Evolutionary conservation across 2,797 vertebrate genomes (phyloP), one percentile per base, ranked within the genome.

Genomic region (Crocodylus rhombifer): DNA sequence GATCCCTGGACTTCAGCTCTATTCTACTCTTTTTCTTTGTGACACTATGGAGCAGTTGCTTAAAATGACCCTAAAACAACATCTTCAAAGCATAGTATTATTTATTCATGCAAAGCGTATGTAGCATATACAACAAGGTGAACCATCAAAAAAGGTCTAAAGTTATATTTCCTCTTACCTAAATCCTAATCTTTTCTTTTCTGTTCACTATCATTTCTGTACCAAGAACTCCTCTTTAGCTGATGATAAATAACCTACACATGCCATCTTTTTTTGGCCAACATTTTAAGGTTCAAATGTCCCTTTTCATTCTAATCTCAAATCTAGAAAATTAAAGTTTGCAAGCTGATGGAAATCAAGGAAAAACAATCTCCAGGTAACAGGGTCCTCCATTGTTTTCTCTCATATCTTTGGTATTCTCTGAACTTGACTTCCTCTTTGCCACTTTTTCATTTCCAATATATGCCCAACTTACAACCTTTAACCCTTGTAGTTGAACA

Each of bases 391-490:
- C 11, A 1, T 3, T 2, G 14, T 2, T 79, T 58, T 2, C 6
- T 2, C 18, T 2, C 26, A 55, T 18, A 55, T 25, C 51, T 62
- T 61, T 16, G n/a, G 23, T 11, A 5, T 60, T 88, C 25, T 69
- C 78, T 26, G 3, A 12, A 42, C 2, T 3, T 1, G 0, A 23
- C 12, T 1, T 1, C 4, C 57, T 51, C n/a, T 62, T 33, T 12
- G 4, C 14, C 61, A 2, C 7, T 12, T 6, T 16, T 77, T 2
- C 14, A 3, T 51, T 58, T 26, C 20, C 11, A n/a, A 36, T 56
- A 7, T 42, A 21, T 26, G 63, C 12, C 20, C 10, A 2, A 36
- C 8, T 77, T 78, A 23, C 62, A 28, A 23, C 5, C 28, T 78
- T 14, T 1, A 88, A 56, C 1, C 0, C 21, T 33, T 9, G 33